phyloP scores from a whole-genome alignment of 2,888 invertebrate species.

The Lepidochitona cinerea region DNA sequence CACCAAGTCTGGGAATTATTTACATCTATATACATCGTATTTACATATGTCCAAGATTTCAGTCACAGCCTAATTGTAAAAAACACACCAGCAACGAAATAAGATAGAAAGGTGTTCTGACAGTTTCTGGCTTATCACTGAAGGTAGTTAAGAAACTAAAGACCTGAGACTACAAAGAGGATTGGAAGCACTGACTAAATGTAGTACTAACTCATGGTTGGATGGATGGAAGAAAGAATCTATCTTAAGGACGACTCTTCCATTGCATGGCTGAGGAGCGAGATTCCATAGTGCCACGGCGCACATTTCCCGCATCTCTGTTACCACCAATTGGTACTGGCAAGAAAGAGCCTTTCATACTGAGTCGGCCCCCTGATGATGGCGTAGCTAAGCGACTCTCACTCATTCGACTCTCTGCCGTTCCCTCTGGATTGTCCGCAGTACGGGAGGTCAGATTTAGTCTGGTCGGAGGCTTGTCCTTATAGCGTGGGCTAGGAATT shows the following conservation, averaged over 20 bases:
- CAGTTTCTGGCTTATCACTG: too few species aligned
- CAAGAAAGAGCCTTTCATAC: slow-evolving; percentile 59
- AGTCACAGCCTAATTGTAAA: too few species aligned
- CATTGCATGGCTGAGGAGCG: slow-evolving; percentile 13
- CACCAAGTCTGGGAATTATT: too few species aligned
- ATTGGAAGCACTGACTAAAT: too few species aligned
- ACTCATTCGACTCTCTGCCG: slow-evolving; percentile 51
- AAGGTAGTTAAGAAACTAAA: too few species aligned
- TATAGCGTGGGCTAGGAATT: slow-evolving; percentile 43
- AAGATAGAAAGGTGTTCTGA: too few species aligned
- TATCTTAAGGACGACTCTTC: slow-evolving; percentile 3
- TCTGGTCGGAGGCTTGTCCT: slow-evolving; percentile 57
- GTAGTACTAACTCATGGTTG: too few species aligned
- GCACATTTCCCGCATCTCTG: slow-evolving; percentile 55
- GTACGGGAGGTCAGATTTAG: slow-evolving; percentile 44
- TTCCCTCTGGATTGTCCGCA: slow-evolving; percentile 49
- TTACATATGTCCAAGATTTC: too few species aligned
- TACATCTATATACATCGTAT: too few species aligned
- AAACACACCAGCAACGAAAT: too few species aligned
- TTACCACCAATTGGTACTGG: slow-evolving; percentile 58
- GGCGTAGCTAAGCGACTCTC: slow-evolving; percentile 61
- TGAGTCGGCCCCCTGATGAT: slow-evolving; percentile 61
- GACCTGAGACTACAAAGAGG: too few species aligned
- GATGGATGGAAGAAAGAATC: background rate
- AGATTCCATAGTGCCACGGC: slow-evolving; percentile 48